Evolutionary conservation across 2,888 invertebrate genomes (phyloP).

Genomic region (Apotomis turbidana): DNA sequence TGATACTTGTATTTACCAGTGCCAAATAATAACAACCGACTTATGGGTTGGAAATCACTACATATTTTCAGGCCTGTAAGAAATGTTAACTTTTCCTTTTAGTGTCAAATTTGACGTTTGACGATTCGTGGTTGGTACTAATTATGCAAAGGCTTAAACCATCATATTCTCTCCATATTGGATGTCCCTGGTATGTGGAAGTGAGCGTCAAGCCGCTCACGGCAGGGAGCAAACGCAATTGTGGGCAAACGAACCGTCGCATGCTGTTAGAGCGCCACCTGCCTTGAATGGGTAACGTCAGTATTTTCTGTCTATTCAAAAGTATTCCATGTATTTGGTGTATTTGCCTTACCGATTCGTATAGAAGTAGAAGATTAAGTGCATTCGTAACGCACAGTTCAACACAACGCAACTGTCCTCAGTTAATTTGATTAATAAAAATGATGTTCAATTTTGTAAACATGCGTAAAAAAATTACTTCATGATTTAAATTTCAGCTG

Average conservation of each 20-base stretch:
- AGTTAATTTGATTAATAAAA: too few relatives aligned
- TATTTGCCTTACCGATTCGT: slow-evolving; percentile 16
- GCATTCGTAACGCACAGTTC: too few relatives aligned
- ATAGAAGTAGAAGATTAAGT: neutral
- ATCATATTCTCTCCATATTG: slow-evolving; percentile 47
- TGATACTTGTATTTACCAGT: too few relatives aligned
- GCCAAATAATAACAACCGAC: too few relatives aligned
- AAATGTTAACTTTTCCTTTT: too few relatives aligned
- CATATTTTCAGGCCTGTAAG: too few relatives aligned
- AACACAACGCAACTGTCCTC: too few relatives aligned
- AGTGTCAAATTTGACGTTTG: too few relatives aligned
- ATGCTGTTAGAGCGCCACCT: slow-evolving; percentile 68
- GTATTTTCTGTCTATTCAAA: slow-evolving; percentile 38
- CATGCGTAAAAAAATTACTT: too few relatives aligned
- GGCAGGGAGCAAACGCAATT: slow-evolving; percentile 72
- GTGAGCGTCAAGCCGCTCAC: slow-evolving; percentile 50
- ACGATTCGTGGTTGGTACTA: neutral
- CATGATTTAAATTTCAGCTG: too few relatives aligned
- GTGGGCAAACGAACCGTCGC: slow-evolving; percentile 76
- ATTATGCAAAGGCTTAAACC: neutral
- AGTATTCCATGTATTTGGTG: slow-evolving; percentile 1
- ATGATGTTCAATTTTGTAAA: too few relatives aligned
- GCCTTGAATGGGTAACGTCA: slow-evolving; percentile 54
- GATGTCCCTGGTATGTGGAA: slow-evolving; percentile 41
- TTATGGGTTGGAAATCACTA: too few relatives aligned